A percentile compares a stretch with the other conserved stretches of the same genome.
These are phyloP conservation scores for Tachina grossa DNA, from an alignment of 2,888 invertebrate species.

Conservation along the genomic window DNA sequence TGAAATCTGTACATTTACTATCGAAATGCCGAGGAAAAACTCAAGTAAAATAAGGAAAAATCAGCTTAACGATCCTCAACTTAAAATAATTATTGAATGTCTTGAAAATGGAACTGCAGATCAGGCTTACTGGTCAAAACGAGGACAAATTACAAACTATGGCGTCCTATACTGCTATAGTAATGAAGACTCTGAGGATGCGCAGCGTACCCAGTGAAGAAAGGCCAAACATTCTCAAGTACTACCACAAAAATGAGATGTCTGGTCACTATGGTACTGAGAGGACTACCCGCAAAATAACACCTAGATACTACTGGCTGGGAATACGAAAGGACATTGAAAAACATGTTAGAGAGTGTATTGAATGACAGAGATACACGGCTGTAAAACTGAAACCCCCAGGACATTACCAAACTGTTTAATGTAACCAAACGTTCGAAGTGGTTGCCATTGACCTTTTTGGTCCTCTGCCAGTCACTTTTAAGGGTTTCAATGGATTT, in stretches of 20 bases:
- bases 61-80: neutral
- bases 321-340: too few relatives aligned
- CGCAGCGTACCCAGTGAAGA: neutral
- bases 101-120: neutral
- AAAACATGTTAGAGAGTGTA: too few relatives aligned
- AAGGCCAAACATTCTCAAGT: neutral
- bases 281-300: conserved; percentile 1
- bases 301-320: neutral
- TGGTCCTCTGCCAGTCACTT: too few relatives aligned
- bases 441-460: too few relatives aligned
- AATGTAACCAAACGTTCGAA: too few relatives aligned
- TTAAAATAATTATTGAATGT: neutral
- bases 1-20: too few relatives aligned
- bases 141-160: neutral
- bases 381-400: too few relatives aligned
- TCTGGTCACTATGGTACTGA: conserved; percentile 55
- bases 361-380: too few relatives aligned
- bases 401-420: too few relatives aligned
- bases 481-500: too few relatives aligned
- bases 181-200: neutral
- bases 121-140: neutral
- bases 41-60: neutral
- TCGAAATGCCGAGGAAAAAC: neutral
- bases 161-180: conserved; percentile 2
- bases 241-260: neutral